phyloP scores from a whole-genome alignment of 1,140 invertebrate species.

The Halotydeus destructor region DNA sequence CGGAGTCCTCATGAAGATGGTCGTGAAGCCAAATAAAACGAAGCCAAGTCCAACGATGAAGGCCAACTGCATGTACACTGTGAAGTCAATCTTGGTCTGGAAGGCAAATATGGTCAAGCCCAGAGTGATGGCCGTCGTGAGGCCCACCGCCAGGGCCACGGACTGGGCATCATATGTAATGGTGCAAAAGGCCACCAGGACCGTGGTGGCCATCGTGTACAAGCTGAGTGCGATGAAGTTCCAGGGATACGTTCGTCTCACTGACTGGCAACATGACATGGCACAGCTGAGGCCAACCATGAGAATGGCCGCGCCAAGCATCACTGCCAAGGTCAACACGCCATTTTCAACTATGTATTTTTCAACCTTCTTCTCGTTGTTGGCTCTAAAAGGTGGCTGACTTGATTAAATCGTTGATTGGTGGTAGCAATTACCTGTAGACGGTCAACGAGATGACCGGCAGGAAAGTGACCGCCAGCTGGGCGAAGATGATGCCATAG shows the following conservation, averaged over 20 bases:
- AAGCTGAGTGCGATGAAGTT: slow-evolving; percentile 71
- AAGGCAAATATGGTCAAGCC: slow-evolving; percentile 76
- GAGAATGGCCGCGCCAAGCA: too few species aligned
- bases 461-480: too few species aligned
- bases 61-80: slow-evolving; percentile 38
- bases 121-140: slow-evolving; percentile 42
- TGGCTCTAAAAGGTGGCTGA: too few species aligned
- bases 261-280: slow-evolving; percentile 62
- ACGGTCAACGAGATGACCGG: slow-evolving; percentile 56
- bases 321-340: too few species aligned
- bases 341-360: too few species aligned
- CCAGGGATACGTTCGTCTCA: slow-evolving; percentile 57
- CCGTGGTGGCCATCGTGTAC: slow-evolving; percentile 33
- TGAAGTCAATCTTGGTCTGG: slow-evolving; percentile 81
- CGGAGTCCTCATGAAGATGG: too few species aligned
- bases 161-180: slow-evolving; percentile 19
- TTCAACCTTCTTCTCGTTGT: too few species aligned
- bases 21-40: too few species aligned
- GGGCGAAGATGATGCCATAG: too few species aligned
- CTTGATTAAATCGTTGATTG: too few species aligned
- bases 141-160: slow-evolving; percentile 55
- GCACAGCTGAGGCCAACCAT: slow-evolving; percentile 53
- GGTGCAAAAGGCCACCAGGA: slow-evolving; percentile 11
- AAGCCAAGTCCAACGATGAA: too few species aligned
- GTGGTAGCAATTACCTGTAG: too few species aligned